Evolutionary conservation across 2,113 vertebrate species (phyloP).

Genomic region (Cololabis saira): DNA sequence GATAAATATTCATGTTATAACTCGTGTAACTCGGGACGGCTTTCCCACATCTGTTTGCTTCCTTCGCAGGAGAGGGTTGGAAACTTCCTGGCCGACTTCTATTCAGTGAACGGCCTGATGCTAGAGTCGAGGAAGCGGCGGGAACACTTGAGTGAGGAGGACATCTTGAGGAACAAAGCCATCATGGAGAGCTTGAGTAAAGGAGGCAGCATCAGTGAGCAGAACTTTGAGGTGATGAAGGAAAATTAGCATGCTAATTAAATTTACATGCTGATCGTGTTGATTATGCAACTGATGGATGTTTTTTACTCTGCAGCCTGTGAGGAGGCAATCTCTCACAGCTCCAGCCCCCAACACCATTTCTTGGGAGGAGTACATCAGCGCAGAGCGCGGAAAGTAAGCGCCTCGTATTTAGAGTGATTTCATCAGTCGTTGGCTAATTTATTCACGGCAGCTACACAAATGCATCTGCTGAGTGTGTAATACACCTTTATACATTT

Average conservation of each 20-base stretch:
- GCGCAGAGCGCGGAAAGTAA: conserved; percentile 93
- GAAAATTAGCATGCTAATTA: background rate
- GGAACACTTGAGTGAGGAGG: conserved; percentile 97
- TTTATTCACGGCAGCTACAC: conserved; percentile 15
- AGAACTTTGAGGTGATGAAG: conserved; percentile 91
- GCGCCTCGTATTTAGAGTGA: conserved; percentile 45
- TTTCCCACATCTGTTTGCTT: background rate
- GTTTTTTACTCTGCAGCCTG: conserved; percentile 79
- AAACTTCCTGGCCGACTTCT: conserved; percentile 98
- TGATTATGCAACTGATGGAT: conserved; percentile 1
- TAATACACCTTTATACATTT: conserved; percentile 16
- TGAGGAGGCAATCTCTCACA: conserved; percentile 89
- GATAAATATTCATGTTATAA: too few species aligned
- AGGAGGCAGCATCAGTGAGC: conserved; percentile 94
- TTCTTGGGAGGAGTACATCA: conserved; percentile 96
- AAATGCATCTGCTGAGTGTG: conserved; percentile 3
- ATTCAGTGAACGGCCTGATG: conserved; percentile 94
- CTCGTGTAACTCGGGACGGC: background rate
- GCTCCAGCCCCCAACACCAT: conserved; percentile 91
- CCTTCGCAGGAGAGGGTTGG: conserved; percentile 90
- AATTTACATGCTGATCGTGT: background rate
- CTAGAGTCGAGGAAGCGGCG: conserved; percentile 96
- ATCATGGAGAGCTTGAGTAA: conserved; percentile 99
- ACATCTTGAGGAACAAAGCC: conserved; percentile 97
- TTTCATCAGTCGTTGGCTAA: conserved; percentile 19